Percentiles rank a stretch among this genome's conserved stretches.
Evolutionary conservation across 2,113 vertebrate species (phyloP).

Genomic region (Labrus mixtus): DNA sequence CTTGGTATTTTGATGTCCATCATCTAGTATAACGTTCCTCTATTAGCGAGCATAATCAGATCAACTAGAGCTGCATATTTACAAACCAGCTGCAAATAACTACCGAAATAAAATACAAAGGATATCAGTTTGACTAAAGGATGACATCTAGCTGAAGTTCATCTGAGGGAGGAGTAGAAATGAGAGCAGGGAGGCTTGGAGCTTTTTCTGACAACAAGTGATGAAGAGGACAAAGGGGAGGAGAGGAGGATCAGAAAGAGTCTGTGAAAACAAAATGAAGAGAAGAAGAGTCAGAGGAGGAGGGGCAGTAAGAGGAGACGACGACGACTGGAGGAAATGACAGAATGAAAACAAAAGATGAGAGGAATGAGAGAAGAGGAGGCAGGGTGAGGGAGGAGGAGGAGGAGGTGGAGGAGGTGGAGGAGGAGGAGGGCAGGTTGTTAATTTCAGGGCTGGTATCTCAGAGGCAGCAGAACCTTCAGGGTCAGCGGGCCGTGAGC

Average conservation of each 20-base stretch:
- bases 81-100: no score
- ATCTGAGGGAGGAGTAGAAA: conserved; percentile 3
- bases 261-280: neutral
- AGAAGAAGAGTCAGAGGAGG: neutral
- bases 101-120: no score
- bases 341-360: neutral
- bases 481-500: conserved; percentile 48
- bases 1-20: no score
- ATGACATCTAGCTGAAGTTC: neutral
- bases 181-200: neutral
- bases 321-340: neutral
- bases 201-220: neutral
- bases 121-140: no score
- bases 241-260: neutral
- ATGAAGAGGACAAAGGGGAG: conserved; percentile 3
- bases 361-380: conserved; percentile 7
- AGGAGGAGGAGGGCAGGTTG: conserved; percentile 34
- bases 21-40: no score
- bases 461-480: conserved; percentile 67
- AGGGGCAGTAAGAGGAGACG: neutral
- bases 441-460: conserved; percentile 71
- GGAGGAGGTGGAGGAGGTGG: conserved; percentile 10
- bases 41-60: no score
- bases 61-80: no score
- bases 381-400: neutral